Evolutionary conservation across 1,140 invertebrate genomes (phyloP), one percentile per base, ranked within the genome.

Genomic region (Zaprionus nigranus): DNA sequence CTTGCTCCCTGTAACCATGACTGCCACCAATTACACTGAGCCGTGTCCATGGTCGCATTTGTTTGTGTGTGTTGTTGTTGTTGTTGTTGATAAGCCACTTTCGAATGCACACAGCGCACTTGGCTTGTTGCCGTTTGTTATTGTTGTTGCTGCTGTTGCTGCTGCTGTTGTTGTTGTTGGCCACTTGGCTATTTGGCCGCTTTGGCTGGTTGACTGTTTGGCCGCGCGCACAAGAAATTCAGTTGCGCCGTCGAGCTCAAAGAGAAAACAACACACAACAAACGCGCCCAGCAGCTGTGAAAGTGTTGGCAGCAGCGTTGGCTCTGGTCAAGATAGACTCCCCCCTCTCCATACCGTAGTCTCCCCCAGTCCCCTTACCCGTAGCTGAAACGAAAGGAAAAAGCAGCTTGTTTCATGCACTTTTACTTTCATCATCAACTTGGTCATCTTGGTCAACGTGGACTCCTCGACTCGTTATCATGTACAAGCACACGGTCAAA

Each of bases 181-280:
- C 53, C 77, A 82, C 71, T 87, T 87, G 66, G 74, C 70, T 57
- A 61, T 61, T 66, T 66, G 28, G 59, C 40, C 40, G 57, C 40
- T 65, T 59, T 74, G 59, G 60, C 60, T 38, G 60, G 66, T 69
- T 76, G 74, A 51, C 63, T 79, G 65, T 58, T 71, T 38, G 68
- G 64, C 26, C 7, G 70, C 63, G 30, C 58, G 57, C 46, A 34
- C 73, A 81, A 78, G 70, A 78, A 84, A 78, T 87, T 87, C 78
- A 85, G 84, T 88, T 90, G 84, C 81, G 81, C 83, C 79, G 85
- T 67, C 64, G 84, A 90, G 85, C 78, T 82, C 84, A 84, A 87
- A 87, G 85, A 81, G 84, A 88, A 88, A 90, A 88, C 84, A 88
- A 79, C 75, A 82, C 53, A 65, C 72, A 62, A 86, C 34, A 67